Evolutionary conservation across 2,797 vertebrate species (phyloP).

Genomic region (Anas bernieri): DNA sequence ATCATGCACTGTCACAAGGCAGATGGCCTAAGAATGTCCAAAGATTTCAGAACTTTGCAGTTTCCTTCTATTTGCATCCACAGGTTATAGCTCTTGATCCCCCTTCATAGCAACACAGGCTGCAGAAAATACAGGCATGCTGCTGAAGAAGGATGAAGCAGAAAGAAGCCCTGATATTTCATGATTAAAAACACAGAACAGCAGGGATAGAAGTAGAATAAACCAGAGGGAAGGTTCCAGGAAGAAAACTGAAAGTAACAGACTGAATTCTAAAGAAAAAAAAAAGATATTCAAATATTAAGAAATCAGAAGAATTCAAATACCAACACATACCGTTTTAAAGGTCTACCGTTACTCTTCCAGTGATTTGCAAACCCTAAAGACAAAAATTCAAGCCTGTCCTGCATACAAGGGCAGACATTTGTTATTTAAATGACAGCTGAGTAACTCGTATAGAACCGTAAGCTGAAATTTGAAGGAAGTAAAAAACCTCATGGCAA

Average conservation of each 20-base stretch:
- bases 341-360: background rate
- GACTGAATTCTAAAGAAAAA: background rate
- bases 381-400: background rate
- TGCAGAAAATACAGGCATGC: background rate
- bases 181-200: background rate
- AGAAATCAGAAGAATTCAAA: background rate
- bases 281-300: background rate
- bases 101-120: background rate
- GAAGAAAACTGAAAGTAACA: background rate
- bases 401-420: background rate
- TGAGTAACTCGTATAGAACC: background rate
- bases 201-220: background rate
- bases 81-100: background rate
- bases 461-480: background rate
- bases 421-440: background rate
- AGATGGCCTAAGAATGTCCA: background rate
- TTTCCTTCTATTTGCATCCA: background rate
- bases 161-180: background rate
- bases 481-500: background rate
- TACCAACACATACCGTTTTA: background rate
- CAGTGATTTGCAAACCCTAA: background rate
- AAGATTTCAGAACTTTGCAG: background rate
- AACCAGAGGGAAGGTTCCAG: background rate
- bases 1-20: background rate
- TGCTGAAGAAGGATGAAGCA: background rate